Conservation (phyloP, 2,113 vertebrate genomes). For the Plestiodon gilberti region DNA sequence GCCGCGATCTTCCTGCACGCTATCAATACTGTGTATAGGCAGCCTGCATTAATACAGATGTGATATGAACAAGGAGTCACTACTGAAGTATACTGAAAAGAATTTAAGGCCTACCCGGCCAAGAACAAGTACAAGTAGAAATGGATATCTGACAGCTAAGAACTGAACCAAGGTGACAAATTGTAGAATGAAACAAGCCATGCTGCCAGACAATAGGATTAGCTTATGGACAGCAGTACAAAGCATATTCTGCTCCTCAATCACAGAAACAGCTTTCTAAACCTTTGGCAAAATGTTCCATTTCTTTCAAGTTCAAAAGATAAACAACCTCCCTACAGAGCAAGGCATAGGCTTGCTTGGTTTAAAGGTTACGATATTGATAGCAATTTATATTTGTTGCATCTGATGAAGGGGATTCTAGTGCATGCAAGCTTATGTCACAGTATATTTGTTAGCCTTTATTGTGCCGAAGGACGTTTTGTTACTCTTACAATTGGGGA, state of each 20-base stretch:
- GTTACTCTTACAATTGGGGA: not conserved
- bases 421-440: not conserved
- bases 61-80: not conserved
- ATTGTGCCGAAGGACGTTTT: not conserved
- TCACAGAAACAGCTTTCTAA: constrained; percentile 39
- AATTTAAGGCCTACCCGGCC: not conserved
- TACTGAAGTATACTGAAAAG: not conserved
- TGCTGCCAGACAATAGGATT: not conserved
- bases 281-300: constrained; percentile 49
- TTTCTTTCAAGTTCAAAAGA: constrained; percentile 55
- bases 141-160: not conserved
- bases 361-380: not conserved
- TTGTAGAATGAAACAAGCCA: not conserved
- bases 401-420: not conserved
- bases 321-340: constrained; percentile 39
- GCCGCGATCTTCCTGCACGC: not conserved
- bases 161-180: not conserved
- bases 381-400: not conserved
- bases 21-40: not conserved
- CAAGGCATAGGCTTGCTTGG: constrained; percentile 32
- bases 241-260: constrained; percentile 40
- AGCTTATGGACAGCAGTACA: accelerated
- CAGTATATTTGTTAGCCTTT: not conserved
- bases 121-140: not conserved
- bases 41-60: not conserved